phyloP scores from a whole-genome alignment of 2,888 invertebrate genomes.

The Adelognathus sp. region DNA sequence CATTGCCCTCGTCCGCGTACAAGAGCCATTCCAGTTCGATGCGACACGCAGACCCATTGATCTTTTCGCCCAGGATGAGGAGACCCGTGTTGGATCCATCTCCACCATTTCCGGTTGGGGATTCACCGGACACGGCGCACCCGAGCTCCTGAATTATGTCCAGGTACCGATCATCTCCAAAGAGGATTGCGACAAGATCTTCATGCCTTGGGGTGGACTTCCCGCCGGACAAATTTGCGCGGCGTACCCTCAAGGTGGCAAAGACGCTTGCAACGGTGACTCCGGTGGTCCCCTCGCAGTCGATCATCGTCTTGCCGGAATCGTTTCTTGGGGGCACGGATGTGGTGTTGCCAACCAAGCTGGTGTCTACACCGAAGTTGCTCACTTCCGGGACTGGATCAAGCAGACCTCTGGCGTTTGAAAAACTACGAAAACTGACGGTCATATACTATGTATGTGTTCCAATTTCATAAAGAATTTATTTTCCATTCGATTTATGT shows the following conservation, averaged over 20 bases:
- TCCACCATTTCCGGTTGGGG: slow-evolving; percentile 70
- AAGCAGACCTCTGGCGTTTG: no score
- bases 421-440: no score
- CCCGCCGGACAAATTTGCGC: slow-evolving; percentile 83
- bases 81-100: slow-evolving; percentile 51
- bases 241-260: slow-evolving; percentile 83
- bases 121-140: slow-evolving; percentile 68
- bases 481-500: no score
- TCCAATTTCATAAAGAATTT: no score
- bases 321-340: slow-evolving; percentile 78
- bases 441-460: no score
- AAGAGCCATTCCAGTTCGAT: slow-evolving; percentile 81
- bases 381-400: no score
- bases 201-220: no score
- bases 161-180: slow-evolving; percentile 83
- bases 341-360: no score
- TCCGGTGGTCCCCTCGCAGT: slow-evolving; percentile 67
- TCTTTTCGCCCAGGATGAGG: slow-evolving; percentile 76
- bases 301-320: slow-evolving; percentile 64
- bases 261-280: slow-evolving; percentile 67
- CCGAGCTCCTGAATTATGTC: slow-evolving; percentile 80
- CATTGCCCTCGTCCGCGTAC: slow-evolving; percentile 83
- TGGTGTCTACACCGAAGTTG: no score
- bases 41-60: slow-evolving; percentile 80
- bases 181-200: slow-evolving; percentile 79